phyloP scores from a whole-genome alignment of 1,140 invertebrate genomes.

The Drosophila ambigua region DNA sequence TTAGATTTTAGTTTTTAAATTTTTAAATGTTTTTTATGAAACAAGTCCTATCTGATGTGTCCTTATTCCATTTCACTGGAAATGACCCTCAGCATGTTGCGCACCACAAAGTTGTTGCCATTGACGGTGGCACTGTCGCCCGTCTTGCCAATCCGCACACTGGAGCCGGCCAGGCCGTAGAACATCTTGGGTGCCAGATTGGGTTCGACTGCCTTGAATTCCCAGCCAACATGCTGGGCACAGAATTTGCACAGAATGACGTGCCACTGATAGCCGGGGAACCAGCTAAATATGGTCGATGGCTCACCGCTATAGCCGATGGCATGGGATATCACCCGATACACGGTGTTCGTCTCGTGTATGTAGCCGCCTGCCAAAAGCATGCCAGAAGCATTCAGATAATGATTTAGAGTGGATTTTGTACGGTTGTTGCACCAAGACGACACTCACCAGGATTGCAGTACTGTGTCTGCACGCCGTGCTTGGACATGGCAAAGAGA shows the following conservation, averaged over 20 bases:
- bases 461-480: slow-evolving; percentile 92
- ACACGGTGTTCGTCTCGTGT: slow-evolving; percentile 92
- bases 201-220: slow-evolving; percentile 87
- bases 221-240: slow-evolving; percentile 90
- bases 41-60: background rate
- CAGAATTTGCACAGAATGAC: slow-evolving; percentile 89
- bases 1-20: too few relatives aligned
- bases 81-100: slow-evolving; percentile 62
- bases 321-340: slow-evolving; percentile 85
- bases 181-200: slow-evolving; percentile 88
- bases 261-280: slow-evolving; percentile 94
- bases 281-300: slow-evolving; percentile 92
- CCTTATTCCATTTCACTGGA: slow-evolving; percentile 68
- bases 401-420: background rate
- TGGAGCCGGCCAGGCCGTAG: slow-evolving; percentile 87
- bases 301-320: slow-evolving; percentile 85
- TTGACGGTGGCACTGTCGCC: slow-evolving; percentile 48
- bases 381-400: background rate
- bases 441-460: slow-evolving; percentile 88
- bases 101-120: slow-evolving; percentile 61
- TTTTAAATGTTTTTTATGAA: too few relatives aligned
- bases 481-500: slow-evolving; percentile 92
- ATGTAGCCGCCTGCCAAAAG: slow-evolving; percentile 87
- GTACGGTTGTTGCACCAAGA: too few relatives aligned
- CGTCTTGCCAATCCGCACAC: slow-evolving; percentile 67